Evolutionary conservation across 1,140 invertebrate genomes (phyloP).

Genomic region (Ceratosolen fusciceps): DNA sequence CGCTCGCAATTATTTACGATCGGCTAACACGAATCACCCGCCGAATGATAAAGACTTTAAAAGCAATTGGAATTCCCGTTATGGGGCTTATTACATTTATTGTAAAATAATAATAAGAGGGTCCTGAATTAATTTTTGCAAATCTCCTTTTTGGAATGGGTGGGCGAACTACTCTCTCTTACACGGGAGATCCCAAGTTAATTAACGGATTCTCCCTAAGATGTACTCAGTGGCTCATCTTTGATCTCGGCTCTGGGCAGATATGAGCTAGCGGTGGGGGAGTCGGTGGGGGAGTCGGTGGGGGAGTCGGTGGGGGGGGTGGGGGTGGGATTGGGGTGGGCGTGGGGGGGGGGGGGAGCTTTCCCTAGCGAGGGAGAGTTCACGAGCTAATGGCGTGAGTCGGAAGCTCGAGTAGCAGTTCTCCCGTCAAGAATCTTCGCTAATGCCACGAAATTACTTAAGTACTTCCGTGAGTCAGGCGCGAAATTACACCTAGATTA

Average conservation of each 20-base stretch:
- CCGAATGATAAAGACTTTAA: too few relatives aligned
- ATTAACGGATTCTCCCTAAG: constrained; percentile 16
- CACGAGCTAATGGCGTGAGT: neutral
- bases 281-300: neutral
- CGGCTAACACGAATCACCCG: too few relatives aligned
- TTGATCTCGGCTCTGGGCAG: constrained; percentile 22
- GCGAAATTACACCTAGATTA: constrained; percentile 45
- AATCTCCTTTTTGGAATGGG: too few relatives aligned
- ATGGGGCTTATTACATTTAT: too few relatives aligned
- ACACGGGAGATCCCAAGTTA: neutral
- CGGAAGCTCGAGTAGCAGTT: neutral
- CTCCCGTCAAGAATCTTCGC: constrained; percentile 8
- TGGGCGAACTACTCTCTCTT: too few relatives aligned
- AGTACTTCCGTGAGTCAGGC: constrained; percentile 18
- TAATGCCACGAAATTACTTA: constrained; percentile 45
- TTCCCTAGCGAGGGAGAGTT: neutral
- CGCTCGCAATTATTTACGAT: too few relatives aligned
- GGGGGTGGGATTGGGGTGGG: neutral
- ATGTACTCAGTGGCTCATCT: constrained; percentile 7
- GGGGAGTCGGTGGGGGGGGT: too few relatives aligned
- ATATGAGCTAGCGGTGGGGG: neutral
- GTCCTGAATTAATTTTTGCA: too few relatives aligned
- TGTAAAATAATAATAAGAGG: too few relatives aligned
- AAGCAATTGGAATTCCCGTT: too few relatives aligned
- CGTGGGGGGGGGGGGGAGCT: too few relatives aligned